These are phyloP conservation scores for Limnephilus lunatus DNA, from an alignment of 2,888 invertebrate species.

Conservation along the genomic window DNA sequence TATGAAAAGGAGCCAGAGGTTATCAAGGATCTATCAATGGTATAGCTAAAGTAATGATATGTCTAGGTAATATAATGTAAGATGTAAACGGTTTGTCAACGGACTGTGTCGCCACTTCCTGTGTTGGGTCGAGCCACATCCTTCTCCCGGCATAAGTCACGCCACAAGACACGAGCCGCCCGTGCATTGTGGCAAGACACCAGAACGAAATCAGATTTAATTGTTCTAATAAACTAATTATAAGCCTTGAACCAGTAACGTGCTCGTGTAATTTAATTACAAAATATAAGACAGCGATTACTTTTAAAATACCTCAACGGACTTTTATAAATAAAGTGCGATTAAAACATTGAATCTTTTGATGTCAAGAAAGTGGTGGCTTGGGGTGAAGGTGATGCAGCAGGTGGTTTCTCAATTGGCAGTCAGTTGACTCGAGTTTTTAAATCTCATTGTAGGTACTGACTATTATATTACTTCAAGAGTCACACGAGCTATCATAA, in stretches of 20 bases:
- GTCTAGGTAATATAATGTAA: neutral
- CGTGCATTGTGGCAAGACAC: neutral
- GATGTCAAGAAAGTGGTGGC: neutral
- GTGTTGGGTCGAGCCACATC: constrained; percentile 51
- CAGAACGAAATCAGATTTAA: constrained; percentile 33
- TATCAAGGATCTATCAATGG: neutral
- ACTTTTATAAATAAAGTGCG: neutral
- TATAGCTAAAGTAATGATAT: neutral
- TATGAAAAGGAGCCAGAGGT: neutral
- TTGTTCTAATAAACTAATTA: constrained; percentile 22
- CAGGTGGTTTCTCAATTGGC: neutral
- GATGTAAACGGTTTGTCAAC: constrained; percentile 56
- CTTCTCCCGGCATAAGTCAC: constrained; percentile 38
- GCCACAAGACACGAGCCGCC: constrained; percentile 22
- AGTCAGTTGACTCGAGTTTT: neutral
- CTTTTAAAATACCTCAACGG: neutral
- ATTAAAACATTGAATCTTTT: neutral
- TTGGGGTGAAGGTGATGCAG: neutral
- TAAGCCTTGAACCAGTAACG: neutral
- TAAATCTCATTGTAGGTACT: too few species aligned
- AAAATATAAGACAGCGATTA: neutral
- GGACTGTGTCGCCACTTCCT: constrained; percentile 63
- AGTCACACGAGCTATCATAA: too few species aligned
- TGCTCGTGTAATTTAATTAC: neutral
- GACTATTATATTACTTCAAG: too few species aligned